Evolutionary conservation across 1,140 invertebrate species (phyloP).

Genomic region (Thaumetopoea pityocampa): DNA sequence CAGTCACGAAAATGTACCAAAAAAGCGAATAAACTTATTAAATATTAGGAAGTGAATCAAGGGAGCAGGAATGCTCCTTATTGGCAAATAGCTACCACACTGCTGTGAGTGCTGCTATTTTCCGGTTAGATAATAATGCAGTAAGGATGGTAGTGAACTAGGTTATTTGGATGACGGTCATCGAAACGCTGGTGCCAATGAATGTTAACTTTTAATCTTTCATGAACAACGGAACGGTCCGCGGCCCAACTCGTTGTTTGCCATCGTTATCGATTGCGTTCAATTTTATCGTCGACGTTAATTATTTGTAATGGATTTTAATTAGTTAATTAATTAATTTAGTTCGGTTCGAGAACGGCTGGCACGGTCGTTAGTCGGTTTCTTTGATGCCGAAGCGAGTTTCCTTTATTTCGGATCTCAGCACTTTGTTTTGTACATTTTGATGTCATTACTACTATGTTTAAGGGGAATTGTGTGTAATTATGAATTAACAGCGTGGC

Average conservation of each 20-base stretch:
- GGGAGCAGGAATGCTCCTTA: too few species aligned
- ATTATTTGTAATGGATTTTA: slow-evolving; percentile 73
- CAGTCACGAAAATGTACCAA: too few species aligned
- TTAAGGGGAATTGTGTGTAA: slow-evolving; percentile 16
- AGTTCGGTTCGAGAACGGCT: slow-evolving; percentile 45
- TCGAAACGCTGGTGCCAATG: slow-evolving; percentile 9
- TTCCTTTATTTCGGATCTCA: slow-evolving; percentile 15
- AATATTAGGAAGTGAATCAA: too few species aligned
- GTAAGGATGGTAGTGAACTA: too few species aligned
- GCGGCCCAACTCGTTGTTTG: slow-evolving; percentile 48
- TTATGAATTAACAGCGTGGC: slow-evolving; percentile 18
- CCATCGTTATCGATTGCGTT: slow-evolving; percentile 58
- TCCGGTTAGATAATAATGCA: too few species aligned
- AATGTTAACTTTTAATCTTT: too few species aligned
- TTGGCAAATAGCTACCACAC: too few species aligned
- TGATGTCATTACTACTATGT: slow-evolving; percentile 27
- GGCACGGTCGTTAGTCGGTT: slow-evolving; percentile 32
- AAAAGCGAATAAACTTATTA: too few species aligned
- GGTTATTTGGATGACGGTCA: too few species aligned
- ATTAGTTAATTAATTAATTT: slow-evolving; percentile 73
- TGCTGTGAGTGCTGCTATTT: too few species aligned
- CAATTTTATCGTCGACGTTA: slow-evolving; percentile 62
- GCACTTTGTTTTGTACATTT: slow-evolving; percentile 40
- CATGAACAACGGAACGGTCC: too few species aligned
- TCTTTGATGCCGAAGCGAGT: slow-evolving; percentile 43